Evolutionary conservation across 2,797 vertebrate genomes (phyloP).

Genomic region (Poliocrania exsul): DNA sequence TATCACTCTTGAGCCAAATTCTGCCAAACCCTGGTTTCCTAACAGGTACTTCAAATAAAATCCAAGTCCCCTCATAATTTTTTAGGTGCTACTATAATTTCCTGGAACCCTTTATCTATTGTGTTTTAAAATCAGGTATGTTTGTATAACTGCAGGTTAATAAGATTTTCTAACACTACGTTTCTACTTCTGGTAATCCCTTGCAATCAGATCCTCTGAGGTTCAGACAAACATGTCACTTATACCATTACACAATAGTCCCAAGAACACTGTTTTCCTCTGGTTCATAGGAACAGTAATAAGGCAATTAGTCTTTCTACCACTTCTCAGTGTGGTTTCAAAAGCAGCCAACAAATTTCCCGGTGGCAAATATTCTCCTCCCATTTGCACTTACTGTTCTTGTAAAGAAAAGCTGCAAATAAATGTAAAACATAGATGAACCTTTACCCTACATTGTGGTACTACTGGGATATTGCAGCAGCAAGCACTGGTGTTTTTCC

Average conservation of each 20-base stretch:
- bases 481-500: not conserved
- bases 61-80: not conserved
- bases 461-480: not conserved
- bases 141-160: not conserved
- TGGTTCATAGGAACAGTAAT: not conserved
- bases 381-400: not conserved
- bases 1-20: not conserved
- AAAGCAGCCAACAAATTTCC: conserved; percentile 37
- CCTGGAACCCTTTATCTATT: not conserved
- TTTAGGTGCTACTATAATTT: not conserved
- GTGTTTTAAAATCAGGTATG: not conserved
- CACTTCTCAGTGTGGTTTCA: not conserved
- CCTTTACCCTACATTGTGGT: not conserved
- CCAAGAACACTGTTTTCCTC: conserved; percentile 44
- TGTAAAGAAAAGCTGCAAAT: conserved; percentile 30
- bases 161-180: not conserved
- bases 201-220: not conserved
- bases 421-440: not conserved
- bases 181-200: not conserved
- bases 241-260: conserved; percentile 31
- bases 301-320: not conserved
- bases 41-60: not conserved
- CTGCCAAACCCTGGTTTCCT: not conserved
- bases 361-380: conserved; percentile 57
- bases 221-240: conserved; percentile 45